Percentiles rank a stretch among this genome's conserved stretches.
Conservation (phyloP, 2,888 invertebrate species). For the Poecilobothrus nobilitatus region DNA sequence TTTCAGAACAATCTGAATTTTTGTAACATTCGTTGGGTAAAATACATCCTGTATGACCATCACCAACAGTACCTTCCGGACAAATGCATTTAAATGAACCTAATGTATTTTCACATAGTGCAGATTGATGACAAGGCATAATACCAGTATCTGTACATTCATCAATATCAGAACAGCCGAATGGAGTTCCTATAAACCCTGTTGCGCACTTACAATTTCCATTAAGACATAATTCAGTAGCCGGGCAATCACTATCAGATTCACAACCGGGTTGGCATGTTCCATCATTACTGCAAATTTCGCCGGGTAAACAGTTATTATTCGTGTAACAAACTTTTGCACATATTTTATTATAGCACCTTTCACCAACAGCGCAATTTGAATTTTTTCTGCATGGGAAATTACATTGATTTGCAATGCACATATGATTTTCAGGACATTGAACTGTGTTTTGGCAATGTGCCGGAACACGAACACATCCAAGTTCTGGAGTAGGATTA, state of each 20-base stretch:
- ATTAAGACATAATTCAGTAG: constrained; percentile 66
- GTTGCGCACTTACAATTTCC: constrained; percentile 67
- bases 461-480: constrained; percentile 74
- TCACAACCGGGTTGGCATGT: constrained; percentile 77
- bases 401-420: constrained; percentile 68
- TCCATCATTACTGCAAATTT: constrained; percentile 71
- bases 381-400: constrained; percentile 65
- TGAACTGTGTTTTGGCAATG: constrained; percentile 59
- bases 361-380: constrained; percentile 75
- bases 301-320: constrained; percentile 82
- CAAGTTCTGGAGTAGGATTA: constrained; percentile 78
- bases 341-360: constrained; percentile 69
- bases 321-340: constrained; percentile 81
- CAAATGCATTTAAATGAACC: constrained; percentile 77
- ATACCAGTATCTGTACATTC: constrained; percentile 58
- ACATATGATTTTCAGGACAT: constrained; percentile 69
- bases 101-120: constrained; percentile 67
- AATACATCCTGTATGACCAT: constrained; percentile 62
- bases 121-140: constrained; percentile 69
- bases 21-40: constrained; percentile 66
- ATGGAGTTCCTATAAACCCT: constrained; percentile 65
- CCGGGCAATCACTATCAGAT: constrained; percentile 68
- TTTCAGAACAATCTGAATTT: constrained; percentile 66
- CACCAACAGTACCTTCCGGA: constrained; percentile 69
- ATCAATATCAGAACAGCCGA: constrained; percentile 72